Percentiles rank a stretch among this genome's conserved stretches.
Conservation (phyloP, 2,113 vertebrate genomes). For the Zingel zingel region DNA sequence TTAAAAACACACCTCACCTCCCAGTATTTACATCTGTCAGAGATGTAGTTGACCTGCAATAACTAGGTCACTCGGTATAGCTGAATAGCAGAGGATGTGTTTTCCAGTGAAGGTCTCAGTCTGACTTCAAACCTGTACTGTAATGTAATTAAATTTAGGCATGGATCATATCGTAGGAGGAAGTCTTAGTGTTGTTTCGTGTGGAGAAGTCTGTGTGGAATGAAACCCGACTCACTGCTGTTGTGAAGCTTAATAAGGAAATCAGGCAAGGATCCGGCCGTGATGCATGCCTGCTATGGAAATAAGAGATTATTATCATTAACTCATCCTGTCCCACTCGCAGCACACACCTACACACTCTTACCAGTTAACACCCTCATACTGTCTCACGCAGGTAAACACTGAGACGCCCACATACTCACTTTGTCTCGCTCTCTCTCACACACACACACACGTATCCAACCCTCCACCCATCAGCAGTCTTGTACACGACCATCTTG, state of each 20-base stretch:
- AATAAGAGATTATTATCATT: slow-evolving; percentile 57
- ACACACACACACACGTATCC: neutral
- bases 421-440: neutral
- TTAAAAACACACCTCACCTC: slow-evolving; percentile 30
- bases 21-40: slow-evolving; percentile 39
- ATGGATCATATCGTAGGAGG: neutral
- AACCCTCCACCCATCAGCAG: neutral
- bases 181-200: neutral
- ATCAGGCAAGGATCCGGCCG: slow-evolving; percentile 52
- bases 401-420: slow-evolving; percentile 27
- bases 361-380: slow-evolving; percentile 41
- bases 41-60: neutral
- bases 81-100: neutral
- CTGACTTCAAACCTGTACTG: neutral
- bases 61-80: neutral
- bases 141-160: neutral
- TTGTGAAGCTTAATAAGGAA: slow-evolving; percentile 60
- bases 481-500: neutral
- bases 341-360: slow-evolving; percentile 25
- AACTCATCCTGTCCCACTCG: slow-evolving; percentile 1
- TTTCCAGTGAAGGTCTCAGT: neutral
- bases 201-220: neutral
- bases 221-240: neutral
- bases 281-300: slow-evolving; percentile 31
- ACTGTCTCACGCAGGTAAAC: slow-evolving; percentile 50